Percentiles rank a stretch among this genome's conserved stretches.
These are phyloP conservation scores for Leucoraja ocellata DNA, from an alignment of 2,797 vertebrate species.

Conservation along the genomic window DNA sequence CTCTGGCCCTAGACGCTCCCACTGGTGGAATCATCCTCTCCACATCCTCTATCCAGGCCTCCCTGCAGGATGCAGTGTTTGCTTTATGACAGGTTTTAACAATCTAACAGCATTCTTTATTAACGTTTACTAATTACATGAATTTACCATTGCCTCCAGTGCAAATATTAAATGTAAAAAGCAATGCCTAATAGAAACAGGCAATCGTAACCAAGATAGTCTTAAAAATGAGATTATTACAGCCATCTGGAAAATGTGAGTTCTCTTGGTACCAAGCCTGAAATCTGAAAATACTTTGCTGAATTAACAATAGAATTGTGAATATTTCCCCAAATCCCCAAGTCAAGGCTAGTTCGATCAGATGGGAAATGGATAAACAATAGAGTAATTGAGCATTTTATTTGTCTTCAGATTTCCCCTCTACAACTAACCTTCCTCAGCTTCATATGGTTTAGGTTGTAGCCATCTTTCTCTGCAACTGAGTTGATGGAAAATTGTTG, in stretches of 20 bases:
- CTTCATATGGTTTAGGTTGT: slow-evolving; percentile 72
- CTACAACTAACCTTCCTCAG: slow-evolving; percentile 77
- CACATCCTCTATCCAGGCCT: too few relatives aligned
- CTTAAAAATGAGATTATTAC: not conserved
- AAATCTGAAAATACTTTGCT: slow-evolving; percentile 1
- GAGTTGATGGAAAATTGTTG: slow-evolving; percentile 84
- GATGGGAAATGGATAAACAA: not conserved
- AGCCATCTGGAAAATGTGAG: not conserved
- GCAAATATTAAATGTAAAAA: not conserved
- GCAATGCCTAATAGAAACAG: not conserved
- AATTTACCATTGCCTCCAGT: not conserved
- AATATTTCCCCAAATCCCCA: not conserved
- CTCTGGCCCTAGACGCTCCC: too few relatives aligned
- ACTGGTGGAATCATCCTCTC: too few relatives aligned
- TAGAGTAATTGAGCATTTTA: not conserved
- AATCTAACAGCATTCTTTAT: not conserved
- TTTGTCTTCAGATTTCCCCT: not conserved
- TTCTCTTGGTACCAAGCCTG: not conserved
- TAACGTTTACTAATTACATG: not conserved
- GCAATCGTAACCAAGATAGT: not conserved
- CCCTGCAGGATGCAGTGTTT: not conserved
- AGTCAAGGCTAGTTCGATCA: slow-evolving; percentile 23
- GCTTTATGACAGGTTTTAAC: not conserved
- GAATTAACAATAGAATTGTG: not conserved
- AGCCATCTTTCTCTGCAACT: slow-evolving; percentile 85